phyloP scores from a whole-genome alignment of 2,888 invertebrate species.

The Cataglyphis albicans region DNA sequence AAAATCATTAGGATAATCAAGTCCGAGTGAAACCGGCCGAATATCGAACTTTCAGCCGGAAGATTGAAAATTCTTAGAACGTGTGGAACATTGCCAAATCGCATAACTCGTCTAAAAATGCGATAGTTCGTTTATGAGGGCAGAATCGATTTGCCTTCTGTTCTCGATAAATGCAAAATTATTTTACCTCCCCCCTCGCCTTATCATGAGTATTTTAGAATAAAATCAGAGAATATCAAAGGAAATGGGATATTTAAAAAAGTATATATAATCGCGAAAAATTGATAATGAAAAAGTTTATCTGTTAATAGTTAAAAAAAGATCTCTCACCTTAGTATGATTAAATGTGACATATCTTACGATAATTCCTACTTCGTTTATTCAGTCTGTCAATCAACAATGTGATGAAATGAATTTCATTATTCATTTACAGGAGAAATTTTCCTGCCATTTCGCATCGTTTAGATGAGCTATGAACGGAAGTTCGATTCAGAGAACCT shows the following conservation, averaged over 20 bases:
- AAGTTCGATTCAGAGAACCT: conserved; percentile 42
- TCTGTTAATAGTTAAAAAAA: neutral
- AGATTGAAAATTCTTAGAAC: conserved; percentile 52
- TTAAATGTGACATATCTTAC: neutral
- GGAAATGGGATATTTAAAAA: neutral
- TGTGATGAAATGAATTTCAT: conserved; percentile 12
- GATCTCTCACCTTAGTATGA: neutral
- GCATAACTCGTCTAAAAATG: conserved; percentile 40
- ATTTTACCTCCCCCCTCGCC: neutral
- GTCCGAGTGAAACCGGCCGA: conserved; percentile 39
- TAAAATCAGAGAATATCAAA: conserved; percentile 11
- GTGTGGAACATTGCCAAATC: conserved; percentile 51
- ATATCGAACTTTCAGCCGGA: conserved; percentile 48
- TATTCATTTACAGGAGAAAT: conserved; percentile 1
- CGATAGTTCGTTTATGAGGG: conserved; percentile 11
- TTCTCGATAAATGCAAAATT: conserved; percentile 25
- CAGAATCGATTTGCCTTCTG: neutral
- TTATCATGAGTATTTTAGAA: neutral
- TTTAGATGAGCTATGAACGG: conserved; percentile 40
- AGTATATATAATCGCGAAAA: conserved; percentile 1
- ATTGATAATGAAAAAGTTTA: neutral
- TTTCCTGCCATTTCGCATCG: conserved; percentile 16
- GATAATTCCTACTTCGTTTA: conserved; percentile 3
- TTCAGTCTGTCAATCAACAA: neutral
- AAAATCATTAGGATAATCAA: conserved; percentile 55